Base-by-base conservation (phyloP, 2,113 vertebrate species). In the Falcunculus frontatus region DNA sequence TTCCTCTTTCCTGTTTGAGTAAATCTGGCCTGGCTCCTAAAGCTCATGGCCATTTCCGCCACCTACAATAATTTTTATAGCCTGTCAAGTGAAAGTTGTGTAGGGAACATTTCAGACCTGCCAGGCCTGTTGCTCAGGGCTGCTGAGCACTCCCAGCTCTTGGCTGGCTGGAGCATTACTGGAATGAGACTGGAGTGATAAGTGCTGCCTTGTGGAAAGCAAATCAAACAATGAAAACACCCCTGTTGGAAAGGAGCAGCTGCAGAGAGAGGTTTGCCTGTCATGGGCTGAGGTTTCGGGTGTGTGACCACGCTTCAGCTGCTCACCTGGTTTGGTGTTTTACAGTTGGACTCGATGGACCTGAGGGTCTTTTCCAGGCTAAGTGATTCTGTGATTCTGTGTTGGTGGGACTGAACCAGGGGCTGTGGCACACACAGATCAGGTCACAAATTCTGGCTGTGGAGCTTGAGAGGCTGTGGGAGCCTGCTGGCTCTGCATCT, bases 1-100 rank as follows among this genome's bases (percentile, higher is more conserved):
- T 93, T 95, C 91, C 83, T 95, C 42, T 89, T 94, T 93, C 92
- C 94, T 95, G 47, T 74, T 86, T 50, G 56, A 78, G 37, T 75
- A 78, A 55, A 52, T 59, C 50, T 91, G 94, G 64, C 52, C 25
- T 32, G 32, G 21, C 60, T 92, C n/a, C 94, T 67, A 78, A 92
- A 90, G 30, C 49, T 93, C 22, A 4, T 0, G 2, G 47, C 68
- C 41, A 8, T 90, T 91, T 93, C 92, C 8, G 0, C 79, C 83
- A 55, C 74, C 57, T 88, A 29, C 62, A 47, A 33, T 57, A 13
- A 49, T 72, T 92, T 90, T 86, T 73, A 37, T 57, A 32, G 15
- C 18, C 33, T 72, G 62, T 68, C 1, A 2, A 84, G 68, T 80
- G 37, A 73, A 86, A 87, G 41, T 63, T 77, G 44, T 49, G n/a